A percentile compares a stretch with the other conserved stretches of the same genome.
Conservation (phyloP, 2,113 vertebrate species). For the Lagopus muta region DNA sequence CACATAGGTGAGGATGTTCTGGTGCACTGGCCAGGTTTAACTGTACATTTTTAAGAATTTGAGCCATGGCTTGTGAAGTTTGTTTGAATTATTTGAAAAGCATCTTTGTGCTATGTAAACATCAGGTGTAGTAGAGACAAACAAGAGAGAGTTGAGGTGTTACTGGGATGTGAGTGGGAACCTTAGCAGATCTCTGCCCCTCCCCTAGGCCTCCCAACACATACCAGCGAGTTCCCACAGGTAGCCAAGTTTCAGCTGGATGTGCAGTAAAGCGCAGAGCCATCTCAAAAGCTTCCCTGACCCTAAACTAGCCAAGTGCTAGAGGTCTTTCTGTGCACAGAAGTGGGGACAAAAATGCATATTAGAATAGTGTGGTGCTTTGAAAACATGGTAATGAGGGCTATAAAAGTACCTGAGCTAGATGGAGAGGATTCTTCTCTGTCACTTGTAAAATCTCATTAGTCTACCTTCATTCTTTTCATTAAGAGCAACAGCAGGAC, state of each 20-base stretch:
- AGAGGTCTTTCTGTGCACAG: background rate
- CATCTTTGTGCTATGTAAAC: background rate
- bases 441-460: constrained; percentile 13
- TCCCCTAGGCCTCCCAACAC: accelerated
- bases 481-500: background rate
- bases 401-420: background rate
- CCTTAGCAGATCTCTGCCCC: background rate
- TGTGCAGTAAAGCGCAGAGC: background rate
- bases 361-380: accelerated
- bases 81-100: background rate
- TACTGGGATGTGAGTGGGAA: background rate
- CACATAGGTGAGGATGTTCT: background rate
- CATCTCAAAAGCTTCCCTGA: background rate
- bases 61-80: background rate
- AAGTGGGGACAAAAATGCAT: background rate
- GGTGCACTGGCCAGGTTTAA: background rate
- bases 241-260: background rate
- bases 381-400: background rate
- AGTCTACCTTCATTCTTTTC: background rate
- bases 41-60: background rate
- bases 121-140: background rate
- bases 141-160: background rate
- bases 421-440: background rate
- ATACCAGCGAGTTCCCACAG: background rate
- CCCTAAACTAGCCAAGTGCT: background rate